Percentiles rank a stretch among this genome's conserved stretches.
These are phyloP conservation scores for Acrobeloides nanus DNA, from an alignment of 2,888 invertebrate species.

Conservation along the genomic window DNA sequence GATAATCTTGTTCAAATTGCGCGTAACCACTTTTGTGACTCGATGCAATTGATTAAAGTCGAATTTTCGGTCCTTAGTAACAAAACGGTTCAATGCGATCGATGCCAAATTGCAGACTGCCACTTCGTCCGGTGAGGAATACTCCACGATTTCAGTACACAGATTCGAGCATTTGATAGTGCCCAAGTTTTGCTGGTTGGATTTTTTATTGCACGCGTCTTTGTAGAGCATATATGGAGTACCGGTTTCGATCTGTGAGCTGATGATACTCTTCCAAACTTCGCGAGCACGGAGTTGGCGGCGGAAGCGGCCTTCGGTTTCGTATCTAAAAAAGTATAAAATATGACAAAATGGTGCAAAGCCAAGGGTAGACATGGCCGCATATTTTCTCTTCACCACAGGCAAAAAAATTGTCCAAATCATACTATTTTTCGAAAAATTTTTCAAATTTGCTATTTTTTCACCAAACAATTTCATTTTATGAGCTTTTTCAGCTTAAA, in stretches of 20 bases:
- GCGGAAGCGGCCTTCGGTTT: constrained; percentile 49
- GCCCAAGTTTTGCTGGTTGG: constrained; percentile 93
- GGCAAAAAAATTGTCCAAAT: no score
- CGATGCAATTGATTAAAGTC: constrained; percentile 79
- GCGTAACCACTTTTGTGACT: constrained; percentile 69
- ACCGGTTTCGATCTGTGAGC: constrained; percentile 78
- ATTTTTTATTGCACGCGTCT: constrained; percentile 89
- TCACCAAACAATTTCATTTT: no score
- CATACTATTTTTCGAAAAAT: neutral
- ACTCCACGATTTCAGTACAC: constrained; percentile 94
- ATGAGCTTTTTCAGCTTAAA: no score
- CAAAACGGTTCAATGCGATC: constrained; percentile 88
- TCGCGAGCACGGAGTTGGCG: constrained; percentile 68
- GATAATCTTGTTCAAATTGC: constrained; percentile 90
- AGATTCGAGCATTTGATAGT: constrained; percentile 95
- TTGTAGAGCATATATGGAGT: constrained; percentile 75
- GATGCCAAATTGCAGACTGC: constrained; percentile 97
- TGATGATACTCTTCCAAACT: constrained; percentile 85
- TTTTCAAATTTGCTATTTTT: no score
- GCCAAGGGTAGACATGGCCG: no score
- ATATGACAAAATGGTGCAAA: neutral
- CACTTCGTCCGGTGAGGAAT: constrained; percentile 62
- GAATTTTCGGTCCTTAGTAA: constrained; percentile 64
- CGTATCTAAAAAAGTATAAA: constrained; percentile 38
- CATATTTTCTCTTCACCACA: no score